phyloP scores from a whole-genome alignment of 2,113 vertebrate species.

The Dascyllus trimaculatus region DNA sequence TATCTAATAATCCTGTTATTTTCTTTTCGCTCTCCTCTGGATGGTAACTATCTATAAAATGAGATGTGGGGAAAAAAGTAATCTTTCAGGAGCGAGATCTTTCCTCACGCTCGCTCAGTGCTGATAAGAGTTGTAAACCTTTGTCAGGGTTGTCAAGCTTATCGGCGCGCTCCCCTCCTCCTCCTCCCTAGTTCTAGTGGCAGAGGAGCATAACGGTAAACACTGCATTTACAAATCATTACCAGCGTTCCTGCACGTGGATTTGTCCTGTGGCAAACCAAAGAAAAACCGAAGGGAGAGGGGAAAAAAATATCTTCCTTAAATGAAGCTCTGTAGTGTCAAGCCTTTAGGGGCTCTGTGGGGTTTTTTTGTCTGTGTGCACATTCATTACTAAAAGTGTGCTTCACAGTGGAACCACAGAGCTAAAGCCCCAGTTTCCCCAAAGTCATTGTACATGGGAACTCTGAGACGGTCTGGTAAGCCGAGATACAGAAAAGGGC shows the following conservation, averaged over 20 bases:
- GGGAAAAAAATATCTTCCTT: conserved; percentile 11
- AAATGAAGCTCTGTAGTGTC: conserved; percentile 29
- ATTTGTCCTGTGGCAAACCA: conserved; percentile 19
- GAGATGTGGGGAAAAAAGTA: background rate
- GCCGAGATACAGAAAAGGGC: conserved; percentile 60
- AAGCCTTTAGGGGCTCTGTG: conserved; percentile 29
- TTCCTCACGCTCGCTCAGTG: background rate
- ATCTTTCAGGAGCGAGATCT: background rate
- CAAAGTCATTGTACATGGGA: conserved; percentile 65
- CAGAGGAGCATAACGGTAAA: conserved; percentile 12
- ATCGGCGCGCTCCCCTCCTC: conserved; percentile 9
- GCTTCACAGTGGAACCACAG: conserved; percentile 36
- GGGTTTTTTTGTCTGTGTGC: conserved; percentile 33
- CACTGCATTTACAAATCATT: conserved; percentile 38
- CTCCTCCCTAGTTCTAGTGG: background rate
- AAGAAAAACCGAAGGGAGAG: background rate
- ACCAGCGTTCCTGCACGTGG: conserved; percentile 5
- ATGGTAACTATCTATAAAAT: conserved; percentile 37
- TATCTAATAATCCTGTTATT: conserved; percentile 15
- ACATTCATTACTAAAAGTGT: conserved; percentile 50
- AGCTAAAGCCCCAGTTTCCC: conserved; percentile 59
- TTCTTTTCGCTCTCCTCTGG: background rate
- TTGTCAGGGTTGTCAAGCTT: conserved; percentile 25
- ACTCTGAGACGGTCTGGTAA: conserved; percentile 46
- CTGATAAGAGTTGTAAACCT: conserved; percentile 57